phyloP scores from a whole-genome alignment of 2,113 vertebrate species.

The Ceyx melanurus region DNA sequence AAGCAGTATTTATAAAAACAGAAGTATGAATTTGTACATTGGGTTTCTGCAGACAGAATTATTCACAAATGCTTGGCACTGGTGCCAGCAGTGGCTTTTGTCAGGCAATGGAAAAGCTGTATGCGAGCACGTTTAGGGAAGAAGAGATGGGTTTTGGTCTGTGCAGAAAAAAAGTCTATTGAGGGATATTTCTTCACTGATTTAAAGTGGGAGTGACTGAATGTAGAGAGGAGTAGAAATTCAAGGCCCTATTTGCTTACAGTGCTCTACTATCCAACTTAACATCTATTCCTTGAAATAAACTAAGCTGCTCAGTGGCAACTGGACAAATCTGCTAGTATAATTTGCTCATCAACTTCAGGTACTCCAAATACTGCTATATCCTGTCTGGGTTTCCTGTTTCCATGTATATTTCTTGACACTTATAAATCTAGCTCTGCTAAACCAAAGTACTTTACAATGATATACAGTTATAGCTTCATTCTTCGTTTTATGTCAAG shows the following conservation, averaged over 20 bases:
- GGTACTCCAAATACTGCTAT: conserved; percentile 9
- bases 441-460: conserved; percentile 51
- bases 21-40: not conserved
- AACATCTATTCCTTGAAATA: conserved; percentile 35
- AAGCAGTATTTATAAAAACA: conserved; percentile 34
- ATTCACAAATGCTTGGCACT: conserved; percentile 6
- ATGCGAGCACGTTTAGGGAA: not conserved
- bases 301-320: not conserved
- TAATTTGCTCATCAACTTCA: conserved; percentile 30
- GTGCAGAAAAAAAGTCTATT: not conserved
- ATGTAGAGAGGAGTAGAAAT: not conserved
- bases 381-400: not conserved
- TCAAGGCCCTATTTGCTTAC: conserved; percentile 47
- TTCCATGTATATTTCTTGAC: not conserved
- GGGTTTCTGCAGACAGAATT: conserved; percentile 2
- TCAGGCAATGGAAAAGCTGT: not conserved
- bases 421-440: conserved; percentile 22
- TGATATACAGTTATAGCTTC: not conserved
- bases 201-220: conserved; percentile 1
- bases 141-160: not conserved
- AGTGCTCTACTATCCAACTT: conserved; percentile 41
- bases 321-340: not conserved
- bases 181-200: conserved; percentile 9
- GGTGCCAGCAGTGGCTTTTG: not conserved
- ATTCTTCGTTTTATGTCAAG: conserved; percentile 19